Evolutionary conservation across 2,797 vertebrate species (phyloP).

Genomic region (Phrynocephalus guinanensis): DNA sequence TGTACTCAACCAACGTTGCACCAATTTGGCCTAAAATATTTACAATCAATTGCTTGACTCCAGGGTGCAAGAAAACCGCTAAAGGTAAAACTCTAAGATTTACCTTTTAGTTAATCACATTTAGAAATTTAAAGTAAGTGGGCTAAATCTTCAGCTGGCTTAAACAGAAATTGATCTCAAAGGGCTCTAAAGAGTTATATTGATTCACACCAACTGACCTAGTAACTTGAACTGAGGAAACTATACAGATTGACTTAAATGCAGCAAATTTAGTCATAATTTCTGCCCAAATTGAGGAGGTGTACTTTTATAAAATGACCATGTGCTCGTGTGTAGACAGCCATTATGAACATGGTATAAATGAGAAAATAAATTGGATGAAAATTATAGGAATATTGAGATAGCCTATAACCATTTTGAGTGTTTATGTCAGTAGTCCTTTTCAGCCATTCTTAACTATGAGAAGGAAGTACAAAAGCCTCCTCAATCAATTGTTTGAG

Average conservation of each 20-base stretch:
- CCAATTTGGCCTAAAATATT: slow-evolving; percentile 26
- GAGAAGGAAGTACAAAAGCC: not conserved
- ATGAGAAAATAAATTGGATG: not conserved
- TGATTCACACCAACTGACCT: slow-evolving; percentile 58
- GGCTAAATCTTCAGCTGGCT: slow-evolving; percentile 53
- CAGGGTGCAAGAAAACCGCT: slow-evolving; percentile 18
- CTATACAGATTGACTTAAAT: slow-evolving; percentile 56
- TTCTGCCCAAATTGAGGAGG: not conserved
- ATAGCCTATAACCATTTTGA: not conserved
- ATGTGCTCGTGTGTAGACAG: not conserved
- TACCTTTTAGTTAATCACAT: slow-evolving; percentile 41
- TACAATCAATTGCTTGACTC: slow-evolving; percentile 6
- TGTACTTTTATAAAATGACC: not conserved
- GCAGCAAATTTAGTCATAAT: slow-evolving; percentile 40
- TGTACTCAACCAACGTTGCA: slow-evolving; percentile 31
- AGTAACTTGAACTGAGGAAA: slow-evolving; percentile 53
- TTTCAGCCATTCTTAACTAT: not conserved
- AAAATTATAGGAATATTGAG: not conserved
- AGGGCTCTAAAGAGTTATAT: slow-evolving; percentile 51
- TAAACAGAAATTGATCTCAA: slow-evolving; percentile 53
- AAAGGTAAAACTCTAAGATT: not conserved
- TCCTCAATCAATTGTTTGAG: not conserved
- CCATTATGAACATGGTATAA: not conserved
- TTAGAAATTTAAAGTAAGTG: slow-evolving; percentile 48
- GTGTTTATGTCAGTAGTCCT: not conserved